Conservation (phyloP, 2,888 invertebrate genomes). For the Acronicta aceris region DNA sequence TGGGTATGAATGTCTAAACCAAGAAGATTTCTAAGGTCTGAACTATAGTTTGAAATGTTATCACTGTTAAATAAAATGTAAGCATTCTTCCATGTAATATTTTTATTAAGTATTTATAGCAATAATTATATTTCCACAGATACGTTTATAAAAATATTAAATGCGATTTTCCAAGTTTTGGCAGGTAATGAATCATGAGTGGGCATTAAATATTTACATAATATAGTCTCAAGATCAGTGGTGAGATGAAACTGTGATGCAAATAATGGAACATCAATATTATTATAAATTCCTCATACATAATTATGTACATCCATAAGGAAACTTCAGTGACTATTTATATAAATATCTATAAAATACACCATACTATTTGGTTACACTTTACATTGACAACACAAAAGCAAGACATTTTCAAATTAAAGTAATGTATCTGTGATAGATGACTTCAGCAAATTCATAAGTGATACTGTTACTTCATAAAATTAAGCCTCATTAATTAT, state of each 20-base stretch:
- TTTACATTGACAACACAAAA: conserved; percentile 62
- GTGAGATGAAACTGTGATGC: conserved; percentile 63
- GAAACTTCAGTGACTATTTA: conserved; percentile 66
- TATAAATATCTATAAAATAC: conserved; percentile 78
- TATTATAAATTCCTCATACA: conserved; percentile 61
- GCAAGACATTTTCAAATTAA: conserved; percentile 46
- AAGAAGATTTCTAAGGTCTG: no score
- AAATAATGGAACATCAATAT: conserved; percentile 72
- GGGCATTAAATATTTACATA: conserved; percentile 79
- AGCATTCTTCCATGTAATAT: conserved; percentile 81
- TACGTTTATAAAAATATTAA: conserved; percentile 88
- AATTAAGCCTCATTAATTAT: conserved; percentile 78
- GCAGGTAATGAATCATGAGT: conserved; percentile 79
- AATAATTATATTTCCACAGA: conserved; percentile 64
- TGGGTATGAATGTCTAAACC: no score
- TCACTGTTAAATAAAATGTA: no score
- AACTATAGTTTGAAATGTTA: no score
- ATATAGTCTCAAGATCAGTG: conserved; percentile 64
- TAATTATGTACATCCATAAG: conserved; percentile 74
- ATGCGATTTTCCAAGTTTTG: conserved; percentile 77
- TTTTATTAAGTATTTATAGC: conserved; percentile 85
- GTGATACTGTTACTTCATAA: conserved; percentile 59
- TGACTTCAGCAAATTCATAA: conserved; percentile 53
- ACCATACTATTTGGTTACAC: conserved; percentile 68
- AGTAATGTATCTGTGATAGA: conserved; percentile 37